These are phyloP conservation scores for Butorides virescens DNA, from an alignment of 2,113 vertebrate genomes.

Conservation along the genomic window DNA sequence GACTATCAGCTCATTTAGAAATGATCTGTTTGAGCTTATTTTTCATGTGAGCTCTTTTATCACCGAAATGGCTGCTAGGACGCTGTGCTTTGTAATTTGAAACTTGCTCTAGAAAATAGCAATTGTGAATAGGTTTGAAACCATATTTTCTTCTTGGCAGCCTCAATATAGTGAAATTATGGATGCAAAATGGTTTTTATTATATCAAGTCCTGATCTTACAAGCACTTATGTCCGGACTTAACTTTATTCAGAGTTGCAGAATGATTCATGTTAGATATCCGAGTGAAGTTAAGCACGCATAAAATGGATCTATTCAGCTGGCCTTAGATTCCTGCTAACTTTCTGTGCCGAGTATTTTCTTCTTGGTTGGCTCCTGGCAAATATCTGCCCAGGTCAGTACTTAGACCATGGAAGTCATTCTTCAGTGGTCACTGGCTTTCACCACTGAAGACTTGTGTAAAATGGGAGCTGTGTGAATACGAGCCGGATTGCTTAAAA, in stretches of 20 bases:
- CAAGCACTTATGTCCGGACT: neutral
- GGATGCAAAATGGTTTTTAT: neutral
- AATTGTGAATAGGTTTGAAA: neutral
- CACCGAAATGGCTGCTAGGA: neutral
- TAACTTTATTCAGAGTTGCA: neutral
- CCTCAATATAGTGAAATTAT: neutral
- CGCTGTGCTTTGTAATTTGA: neutral
- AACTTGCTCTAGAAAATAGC: neutral
- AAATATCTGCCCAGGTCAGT: neutral
- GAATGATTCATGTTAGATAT: neutral
- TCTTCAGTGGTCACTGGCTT: neutral
- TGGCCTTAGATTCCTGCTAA: neutral
- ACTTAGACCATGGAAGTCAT: neutral
- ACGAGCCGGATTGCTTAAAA: neutral
- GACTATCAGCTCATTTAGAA: neutral
- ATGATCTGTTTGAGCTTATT: neutral
- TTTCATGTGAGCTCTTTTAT: slow-evolving; percentile 1
- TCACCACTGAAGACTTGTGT: neutral
- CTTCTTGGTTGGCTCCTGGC: neutral
- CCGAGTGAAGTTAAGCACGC: neutral
- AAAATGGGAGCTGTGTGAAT: neutral
- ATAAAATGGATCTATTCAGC: neutral
- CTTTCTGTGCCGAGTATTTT: neutral
- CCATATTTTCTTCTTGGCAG: neutral
- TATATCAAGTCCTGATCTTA: neutral